A percentile compares a stretch with the other conserved stretches of the same genome.
Conservation (phyloP, 2,888 invertebrate genomes). For the Dendrolimus houi region DNA sequence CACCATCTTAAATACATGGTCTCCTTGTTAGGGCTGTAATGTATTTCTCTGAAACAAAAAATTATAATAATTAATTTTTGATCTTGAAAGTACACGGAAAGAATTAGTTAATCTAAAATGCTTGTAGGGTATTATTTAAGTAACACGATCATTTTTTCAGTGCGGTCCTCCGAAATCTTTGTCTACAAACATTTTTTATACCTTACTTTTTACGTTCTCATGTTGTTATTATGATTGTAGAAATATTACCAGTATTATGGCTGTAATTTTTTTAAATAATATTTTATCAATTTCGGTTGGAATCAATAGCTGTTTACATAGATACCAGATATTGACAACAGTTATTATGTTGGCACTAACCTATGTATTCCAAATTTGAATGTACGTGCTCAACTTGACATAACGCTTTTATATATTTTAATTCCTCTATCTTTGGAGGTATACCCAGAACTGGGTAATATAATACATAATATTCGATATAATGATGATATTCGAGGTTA, state of each 20-base stretch:
- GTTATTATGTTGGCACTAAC: not conserved
- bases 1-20: conserved; percentile 62
- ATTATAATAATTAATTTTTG: conserved; percentile 4
- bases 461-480: not conserved
- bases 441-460: too few species aligned
- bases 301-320: conserved; percentile 1
- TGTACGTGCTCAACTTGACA: too few species aligned
- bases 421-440: too few species aligned
- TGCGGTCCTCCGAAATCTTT: conserved; percentile 35
- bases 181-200: not conserved
- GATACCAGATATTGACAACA: conserved; percentile 6
- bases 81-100: conserved; percentile 6
- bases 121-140: conserved; percentile 40
- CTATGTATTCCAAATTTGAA: too few species aligned
- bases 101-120: conserved; percentile 26
- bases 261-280: not conserved
- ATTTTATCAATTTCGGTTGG: not conserved
- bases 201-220: too few species aligned
- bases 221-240: conserved; percentile 4
- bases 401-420: too few species aligned
- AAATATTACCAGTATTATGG: not conserved
- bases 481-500: conserved; percentile 11
- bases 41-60: conserved; percentile 67
- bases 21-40: conserved; percentile 61
- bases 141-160: conserved; percentile 40